Conservation (phyloP, 2,113 vertebrate species). For the Xiphophorus couchianus region DNA sequence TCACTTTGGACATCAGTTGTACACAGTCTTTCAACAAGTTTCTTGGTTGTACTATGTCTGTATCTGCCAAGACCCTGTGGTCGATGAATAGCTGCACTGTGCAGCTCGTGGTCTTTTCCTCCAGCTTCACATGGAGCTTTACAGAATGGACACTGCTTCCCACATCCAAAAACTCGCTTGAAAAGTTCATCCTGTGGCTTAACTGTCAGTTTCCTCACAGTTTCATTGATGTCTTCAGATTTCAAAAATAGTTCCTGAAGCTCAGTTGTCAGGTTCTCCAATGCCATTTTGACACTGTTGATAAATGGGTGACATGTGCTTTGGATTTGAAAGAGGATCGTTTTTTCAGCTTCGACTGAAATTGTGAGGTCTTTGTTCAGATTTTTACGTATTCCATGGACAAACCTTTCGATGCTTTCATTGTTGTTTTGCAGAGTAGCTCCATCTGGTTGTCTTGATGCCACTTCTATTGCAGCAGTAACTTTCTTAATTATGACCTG, state of each 20-base stretch:
- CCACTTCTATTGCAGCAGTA: background rate
- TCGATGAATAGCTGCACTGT: background rate
- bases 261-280: background rate
- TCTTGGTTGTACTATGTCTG: accelerated
- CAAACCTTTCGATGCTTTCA: constrained; percentile 25
- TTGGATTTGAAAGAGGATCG: background rate
- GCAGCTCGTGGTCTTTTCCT: background rate
- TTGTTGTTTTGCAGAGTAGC: constrained; percentile 22
- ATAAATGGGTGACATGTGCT: background rate
- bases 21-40: constrained; percentile 48
- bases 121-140: background rate
- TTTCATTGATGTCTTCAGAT: background rate
- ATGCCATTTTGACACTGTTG: background rate
- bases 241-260: background rate
- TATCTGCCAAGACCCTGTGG: background rate
- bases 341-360: background rate
- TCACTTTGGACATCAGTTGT: constrained; percentile 45
- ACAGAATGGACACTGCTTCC: background rate
- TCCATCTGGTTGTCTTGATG: background rate
- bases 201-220: background rate
- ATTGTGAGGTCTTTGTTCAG: background rate
- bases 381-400: constrained; percentile 2
- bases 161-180: background rate
- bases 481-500: background rate
- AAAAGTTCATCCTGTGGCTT: background rate